Percentiles rank a stretch among this genome's conserved stretches.
Conservation (phyloP, 2,888 invertebrate genomes). For the Nomada lathburiana region DNA sequence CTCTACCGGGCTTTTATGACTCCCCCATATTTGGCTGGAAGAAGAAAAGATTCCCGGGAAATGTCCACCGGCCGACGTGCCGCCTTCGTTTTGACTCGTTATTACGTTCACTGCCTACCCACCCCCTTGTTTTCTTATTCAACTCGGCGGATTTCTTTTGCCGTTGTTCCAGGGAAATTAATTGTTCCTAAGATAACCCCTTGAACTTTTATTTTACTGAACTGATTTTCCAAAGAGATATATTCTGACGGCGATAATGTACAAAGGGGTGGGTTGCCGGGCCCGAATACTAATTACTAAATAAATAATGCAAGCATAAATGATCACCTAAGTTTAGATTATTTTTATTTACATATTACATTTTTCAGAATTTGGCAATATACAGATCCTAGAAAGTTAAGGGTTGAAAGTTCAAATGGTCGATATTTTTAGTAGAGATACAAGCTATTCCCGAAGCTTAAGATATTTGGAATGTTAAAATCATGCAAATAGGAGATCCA, state of each 20-base stretch:
- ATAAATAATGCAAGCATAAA: too few species aligned
- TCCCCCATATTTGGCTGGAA: constrained; percentile 42
- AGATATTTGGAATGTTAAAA: too few species aligned
- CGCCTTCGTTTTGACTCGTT: constrained; percentile 33
- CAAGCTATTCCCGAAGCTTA: too few species aligned
- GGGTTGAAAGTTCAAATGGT: not conserved
- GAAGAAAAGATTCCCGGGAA: constrained; percentile 54
- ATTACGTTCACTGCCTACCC: not conserved
- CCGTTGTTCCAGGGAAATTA: not conserved
- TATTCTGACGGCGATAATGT: not conserved
- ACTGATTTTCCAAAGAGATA: not conserved
- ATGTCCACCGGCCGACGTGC: constrained; percentile 23
- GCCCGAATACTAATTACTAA: not conserved
- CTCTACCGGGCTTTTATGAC: constrained; percentile 55
- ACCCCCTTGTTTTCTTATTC: not conserved
- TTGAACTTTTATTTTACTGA: not conserved
- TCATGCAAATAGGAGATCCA: too few species aligned
- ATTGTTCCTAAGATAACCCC: not conserved
- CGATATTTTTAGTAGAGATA: too few species aligned
- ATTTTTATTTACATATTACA: not conserved
- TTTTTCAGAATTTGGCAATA: not conserved
- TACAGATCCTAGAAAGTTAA: too few species aligned
- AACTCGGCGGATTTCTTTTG: not conserved
- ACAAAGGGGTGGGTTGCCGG: not conserved
- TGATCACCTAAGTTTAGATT: not conserved